Percentiles rank a stretch among this genome's conserved stretches.
Evolutionary conservation across 2,888 invertebrate genomes (phyloP).

Genomic region (Cheilosia vernalis): DNA sequence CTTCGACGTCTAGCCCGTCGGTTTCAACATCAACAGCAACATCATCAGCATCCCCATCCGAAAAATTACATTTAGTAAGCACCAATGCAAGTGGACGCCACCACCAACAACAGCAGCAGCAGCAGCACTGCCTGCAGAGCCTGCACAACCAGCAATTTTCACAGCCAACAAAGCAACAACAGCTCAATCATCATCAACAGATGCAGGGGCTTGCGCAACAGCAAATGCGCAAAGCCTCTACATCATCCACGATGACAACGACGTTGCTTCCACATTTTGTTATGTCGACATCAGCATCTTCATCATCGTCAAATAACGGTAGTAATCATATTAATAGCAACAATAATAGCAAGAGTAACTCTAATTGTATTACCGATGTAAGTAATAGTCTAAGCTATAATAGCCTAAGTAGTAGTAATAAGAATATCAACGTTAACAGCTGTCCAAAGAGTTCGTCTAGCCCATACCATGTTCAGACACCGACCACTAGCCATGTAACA

Average conservation of each 20-base stretch:
- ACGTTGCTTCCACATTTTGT: slow-evolving; percentile 76
- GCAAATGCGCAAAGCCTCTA: slow-evolving; percentile 46
- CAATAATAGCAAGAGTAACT: slow-evolving; percentile 73
- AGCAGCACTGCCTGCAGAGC: slow-evolving; percentile 71
- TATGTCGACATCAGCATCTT: slow-evolving; percentile 75
- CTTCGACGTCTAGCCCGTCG: slow-evolving; percentile 71
- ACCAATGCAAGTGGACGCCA: slow-evolving; percentile 73
- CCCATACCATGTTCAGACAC: slow-evolving; percentile 75
- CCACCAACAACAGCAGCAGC: slow-evolving; percentile 77
- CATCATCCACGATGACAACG: slow-evolving; percentile 62
- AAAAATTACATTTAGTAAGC: slow-evolving; percentile 45
- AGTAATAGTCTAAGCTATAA: slow-evolving; percentile 71
- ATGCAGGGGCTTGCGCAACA: slow-evolving; percentile 47
- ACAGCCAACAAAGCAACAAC: slow-evolving; percentile 75
- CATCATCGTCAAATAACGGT: slow-evolving; percentile 70
- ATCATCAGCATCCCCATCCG: slow-evolving; percentile 77
- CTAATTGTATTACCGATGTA: slow-evolving; percentile 70
- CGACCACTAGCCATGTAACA: slow-evolving; percentile 70
- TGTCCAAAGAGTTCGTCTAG: slow-evolving; percentile 63
- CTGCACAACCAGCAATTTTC: slow-evolving; percentile 77
- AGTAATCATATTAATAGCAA: slow-evolving; percentile 71
- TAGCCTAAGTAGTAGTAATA: slow-evolving; percentile 70
- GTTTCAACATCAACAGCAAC: slow-evolving; percentile 76
- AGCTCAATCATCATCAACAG: slow-evolving; percentile 53
- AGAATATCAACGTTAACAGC: slow-evolving; percentile 76